Evolutionary conservation across 2,113 vertebrate genomes (phyloP).

Genomic region (Equus quagga): DNA sequence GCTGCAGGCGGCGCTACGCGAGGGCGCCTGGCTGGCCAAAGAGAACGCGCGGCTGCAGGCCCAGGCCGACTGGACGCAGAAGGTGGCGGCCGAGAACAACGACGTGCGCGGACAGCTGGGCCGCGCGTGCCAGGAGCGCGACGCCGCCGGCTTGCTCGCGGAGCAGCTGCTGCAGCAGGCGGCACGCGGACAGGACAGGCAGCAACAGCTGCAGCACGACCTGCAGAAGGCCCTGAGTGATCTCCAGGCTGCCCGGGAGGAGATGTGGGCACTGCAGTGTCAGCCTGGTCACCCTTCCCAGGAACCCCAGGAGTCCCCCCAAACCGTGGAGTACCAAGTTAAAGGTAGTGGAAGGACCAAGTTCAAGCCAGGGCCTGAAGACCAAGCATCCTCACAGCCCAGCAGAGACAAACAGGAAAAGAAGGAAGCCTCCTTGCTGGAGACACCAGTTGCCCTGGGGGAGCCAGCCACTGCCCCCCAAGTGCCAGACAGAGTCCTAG

Average conservation of each 20-base stretch:
- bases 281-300: constrained; percentile 88
- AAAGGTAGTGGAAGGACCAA: constrained; percentile 89
- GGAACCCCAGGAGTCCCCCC: constrained; percentile 88
- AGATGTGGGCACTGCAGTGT: constrained; percentile 89
- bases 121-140: constrained; percentile 88
- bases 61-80: constrained; percentile 87
- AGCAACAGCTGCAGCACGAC: constrained; percentile 92
- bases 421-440: neutral
- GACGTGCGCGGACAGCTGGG: constrained; percentile 88
- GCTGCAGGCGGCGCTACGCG: constrained; percentile 87
- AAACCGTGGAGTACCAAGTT: constrained; percentile 89
- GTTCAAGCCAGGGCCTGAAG: neutral
- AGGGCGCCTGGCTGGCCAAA: constrained; percentile 89
- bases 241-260: constrained; percentile 91
- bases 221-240: constrained; percentile 90
- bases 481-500: neutral
- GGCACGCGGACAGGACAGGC: constrained; percentile 90
- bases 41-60: constrained; percentile 90
- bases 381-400: neutral
- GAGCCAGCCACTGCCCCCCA: neutral
- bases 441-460: neutral
- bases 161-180: constrained; percentile 92
- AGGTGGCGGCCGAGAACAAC: constrained; percentile 89
- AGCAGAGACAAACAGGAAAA: neutral
- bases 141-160: constrained; percentile 88